Percentiles rank a stretch among this genome's conserved stretches.
phyloP scores from a whole-genome alignment of 2,113 vertebrate species.

The Alethe castanea region DNA sequence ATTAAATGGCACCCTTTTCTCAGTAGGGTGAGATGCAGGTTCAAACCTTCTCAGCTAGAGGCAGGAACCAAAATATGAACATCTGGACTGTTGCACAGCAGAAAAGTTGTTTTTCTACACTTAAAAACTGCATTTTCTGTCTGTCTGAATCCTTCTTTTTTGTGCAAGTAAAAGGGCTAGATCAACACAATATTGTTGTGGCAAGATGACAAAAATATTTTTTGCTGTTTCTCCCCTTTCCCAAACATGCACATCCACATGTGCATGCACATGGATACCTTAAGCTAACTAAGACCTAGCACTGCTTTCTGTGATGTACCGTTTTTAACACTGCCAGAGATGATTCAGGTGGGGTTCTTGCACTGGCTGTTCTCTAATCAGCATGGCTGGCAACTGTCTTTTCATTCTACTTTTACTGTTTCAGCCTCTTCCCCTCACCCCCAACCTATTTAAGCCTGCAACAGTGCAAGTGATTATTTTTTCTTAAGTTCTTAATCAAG shows the following conservation, averaged over 20 bases:
- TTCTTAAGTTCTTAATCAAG: neutral
- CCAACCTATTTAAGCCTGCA: neutral
- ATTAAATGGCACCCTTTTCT: neutral
- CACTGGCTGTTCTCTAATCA: neutral
- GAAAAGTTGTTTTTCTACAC: neutral
- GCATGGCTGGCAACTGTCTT: neutral
- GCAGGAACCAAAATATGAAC: neutral
- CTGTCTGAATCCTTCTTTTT: neutral
- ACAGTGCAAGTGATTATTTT: neutral
- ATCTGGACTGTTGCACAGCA: neutral
- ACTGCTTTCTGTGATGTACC: neutral
- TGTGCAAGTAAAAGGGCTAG: neutral
- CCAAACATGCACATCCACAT: neutral
- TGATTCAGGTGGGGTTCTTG: neutral
- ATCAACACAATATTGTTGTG: neutral
- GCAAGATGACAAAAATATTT: neutral
- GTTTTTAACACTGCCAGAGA: neutral
- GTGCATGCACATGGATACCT: neutral
- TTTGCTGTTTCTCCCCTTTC: neutral
- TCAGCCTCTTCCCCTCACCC: neutral
- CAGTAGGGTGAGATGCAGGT: neutral
- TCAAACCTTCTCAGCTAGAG: neutral
- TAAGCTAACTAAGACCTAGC: neutral
- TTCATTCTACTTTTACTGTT: neutral
- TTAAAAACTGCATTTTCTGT: neutral